These are phyloP conservation scores for Lasioglossum lativentre DNA, from an alignment of 2,888 invertebrate genomes.

Conservation along the genomic window DNA sequence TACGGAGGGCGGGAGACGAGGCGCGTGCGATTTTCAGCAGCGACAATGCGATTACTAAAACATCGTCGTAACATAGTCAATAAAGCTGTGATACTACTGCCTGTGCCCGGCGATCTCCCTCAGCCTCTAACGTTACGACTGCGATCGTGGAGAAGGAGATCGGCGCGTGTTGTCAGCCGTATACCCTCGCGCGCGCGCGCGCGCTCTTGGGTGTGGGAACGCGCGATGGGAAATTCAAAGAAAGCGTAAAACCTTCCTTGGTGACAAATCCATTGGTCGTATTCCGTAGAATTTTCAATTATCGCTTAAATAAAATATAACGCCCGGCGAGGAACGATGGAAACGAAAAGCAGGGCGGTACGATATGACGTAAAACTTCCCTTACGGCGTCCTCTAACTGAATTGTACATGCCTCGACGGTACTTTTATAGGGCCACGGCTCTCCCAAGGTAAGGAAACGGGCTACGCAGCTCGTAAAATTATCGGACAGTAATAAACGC, in stretches of 20 bases:
- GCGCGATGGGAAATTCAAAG: conserved; percentile 73
- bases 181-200: conserved; percentile 15
- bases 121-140: conserved; percentile 51
- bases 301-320: conserved; percentile 81
- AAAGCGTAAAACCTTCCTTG: conserved; percentile 78
- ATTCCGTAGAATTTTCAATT: conserved; percentile 81
- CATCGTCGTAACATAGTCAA: conserved; percentile 49
- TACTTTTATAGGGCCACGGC: conserved; percentile 64
- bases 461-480: conserved; percentile 72
- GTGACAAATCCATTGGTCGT: conserved; percentile 82
- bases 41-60: conserved; percentile 54
- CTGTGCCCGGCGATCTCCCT: conserved; percentile 50
- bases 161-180: conserved; percentile 37
- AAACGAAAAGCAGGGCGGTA: conserved; percentile 42
- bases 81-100: conserved; percentile 65
- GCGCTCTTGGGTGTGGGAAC: conserved; percentile 5
- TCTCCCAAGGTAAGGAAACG: conserved; percentile 43
- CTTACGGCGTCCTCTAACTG: conserved; percentile 75
- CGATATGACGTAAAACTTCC: conserved; percentile 78
- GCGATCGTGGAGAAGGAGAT: conserved; percentile 32
- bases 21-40: background rate
- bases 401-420: conserved; percentile 77
- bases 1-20: background rate
- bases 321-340: conserved; percentile 45
- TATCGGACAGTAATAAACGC: conserved; percentile 72